Percentiles rank a stretch among this genome's conserved stretches.
Conservation (phyloP, 2,113 vertebrate species). For the Chaetops frenatus region DNA sequence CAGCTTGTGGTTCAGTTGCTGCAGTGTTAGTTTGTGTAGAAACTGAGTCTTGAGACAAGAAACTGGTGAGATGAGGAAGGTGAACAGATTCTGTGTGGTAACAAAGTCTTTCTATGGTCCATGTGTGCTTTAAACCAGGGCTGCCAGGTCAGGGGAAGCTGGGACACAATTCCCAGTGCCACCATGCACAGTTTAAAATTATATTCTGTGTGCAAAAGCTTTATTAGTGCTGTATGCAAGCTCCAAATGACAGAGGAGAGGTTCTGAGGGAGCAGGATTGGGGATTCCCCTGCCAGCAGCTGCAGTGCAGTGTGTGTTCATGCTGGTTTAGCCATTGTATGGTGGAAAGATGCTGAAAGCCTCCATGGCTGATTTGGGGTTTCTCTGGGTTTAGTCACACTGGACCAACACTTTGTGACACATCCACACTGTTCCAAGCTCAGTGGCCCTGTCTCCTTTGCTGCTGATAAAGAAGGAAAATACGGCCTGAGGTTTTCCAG, state of each 20-base stretch:
- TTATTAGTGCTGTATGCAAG: background rate
- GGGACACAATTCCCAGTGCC: background rate
- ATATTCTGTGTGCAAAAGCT: background rate
- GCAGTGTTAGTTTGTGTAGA: background rate
- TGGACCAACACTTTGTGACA: background rate
- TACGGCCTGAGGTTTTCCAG: background rate
- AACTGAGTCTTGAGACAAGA: background rate
- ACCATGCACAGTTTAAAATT: background rate
- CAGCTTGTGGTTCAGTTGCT: background rate
- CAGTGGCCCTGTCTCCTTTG: background rate
- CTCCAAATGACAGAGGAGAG: background rate
- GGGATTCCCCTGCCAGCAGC: background rate
- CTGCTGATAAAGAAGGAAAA: background rate
- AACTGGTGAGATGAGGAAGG: background rate
- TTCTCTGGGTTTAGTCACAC: background rate
- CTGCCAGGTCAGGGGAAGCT: background rate
- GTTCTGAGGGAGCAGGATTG: background rate
- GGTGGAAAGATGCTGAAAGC: background rate
- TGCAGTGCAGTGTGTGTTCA: background rate
- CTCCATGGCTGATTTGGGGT: background rate
- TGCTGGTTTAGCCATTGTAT: background rate
- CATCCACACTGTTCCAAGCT: fast-evolving
- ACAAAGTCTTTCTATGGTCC: background rate
- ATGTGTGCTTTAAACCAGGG: background rate
- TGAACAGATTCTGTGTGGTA: background rate